Conservation (phyloP, 2,888 invertebrate genomes). For the Linnaemya vulpina region DNA sequence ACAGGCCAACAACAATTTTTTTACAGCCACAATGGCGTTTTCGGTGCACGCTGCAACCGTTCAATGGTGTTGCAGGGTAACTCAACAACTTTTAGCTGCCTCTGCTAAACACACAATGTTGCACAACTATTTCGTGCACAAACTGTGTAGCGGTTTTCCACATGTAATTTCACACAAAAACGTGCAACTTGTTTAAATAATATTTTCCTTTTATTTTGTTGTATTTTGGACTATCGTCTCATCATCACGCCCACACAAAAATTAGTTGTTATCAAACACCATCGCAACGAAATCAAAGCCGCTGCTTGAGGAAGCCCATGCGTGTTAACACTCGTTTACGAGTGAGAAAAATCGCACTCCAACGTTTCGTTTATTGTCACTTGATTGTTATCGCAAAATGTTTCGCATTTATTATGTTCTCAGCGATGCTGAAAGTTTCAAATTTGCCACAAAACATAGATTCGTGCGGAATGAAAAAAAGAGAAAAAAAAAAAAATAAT, state of each 20-base stretch:
- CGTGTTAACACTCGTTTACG: constrained; percentile 4
- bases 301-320: constrained; percentile 19
- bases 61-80: too few relatives aligned
- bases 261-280: constrained; percentile 51
- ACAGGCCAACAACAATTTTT: too few relatives aligned
- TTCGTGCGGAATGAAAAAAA: too few relatives aligned
- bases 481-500: constrained; percentile 3
- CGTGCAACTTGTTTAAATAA: constrained; percentile 25
- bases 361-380: constrained; percentile 7
- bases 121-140: not conserved
- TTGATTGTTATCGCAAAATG: constrained; percentile 22
- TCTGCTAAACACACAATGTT: too few relatives aligned
- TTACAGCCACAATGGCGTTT: too few relatives aligned
- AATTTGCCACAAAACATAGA: not conserved
- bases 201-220: too few relatives aligned
- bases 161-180: not conserved
- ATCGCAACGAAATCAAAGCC: constrained; percentile 15
- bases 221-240: constrained; percentile 36
- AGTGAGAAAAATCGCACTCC: constrained; percentile 2
- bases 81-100: too few relatives aligned
- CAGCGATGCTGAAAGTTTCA: constrained; percentile 1
- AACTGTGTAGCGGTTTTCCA: not conserved
- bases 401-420: not conserved
- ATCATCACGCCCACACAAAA: constrained; percentile 60
- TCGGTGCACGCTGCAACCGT: too few relatives aligned